phyloP scores from a whole-genome alignment of 2,797 vertebrate genomes.

The Ctenopoma kingsleyae region DNA sequence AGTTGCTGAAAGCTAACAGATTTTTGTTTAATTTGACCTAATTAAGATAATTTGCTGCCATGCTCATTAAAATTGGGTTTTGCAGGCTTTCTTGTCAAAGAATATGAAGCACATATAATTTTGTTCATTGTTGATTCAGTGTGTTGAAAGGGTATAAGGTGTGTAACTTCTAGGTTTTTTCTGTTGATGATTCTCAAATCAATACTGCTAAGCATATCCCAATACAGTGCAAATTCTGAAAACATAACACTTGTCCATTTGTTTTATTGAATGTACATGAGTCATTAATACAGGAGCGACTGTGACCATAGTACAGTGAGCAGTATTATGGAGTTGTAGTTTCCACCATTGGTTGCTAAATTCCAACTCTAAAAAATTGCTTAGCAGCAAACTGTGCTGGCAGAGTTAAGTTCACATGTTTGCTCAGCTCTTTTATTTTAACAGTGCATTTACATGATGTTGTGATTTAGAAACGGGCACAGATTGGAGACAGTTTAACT shows the following conservation, averaged over 20 bases:
- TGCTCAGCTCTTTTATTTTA: not conserved
- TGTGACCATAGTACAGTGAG: not conserved
- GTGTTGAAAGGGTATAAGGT: slow-evolving; percentile 86
- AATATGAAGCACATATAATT: slow-evolving; percentile 88
- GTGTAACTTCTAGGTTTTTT: slow-evolving; percentile 68
- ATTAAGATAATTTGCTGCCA: slow-evolving; percentile 79
- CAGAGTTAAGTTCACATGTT: not conserved
- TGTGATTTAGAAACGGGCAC: slow-evolving; percentile 20
- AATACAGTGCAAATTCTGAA: slow-evolving; percentile 83
- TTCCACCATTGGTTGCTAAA: not conserved
- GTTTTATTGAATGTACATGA: slow-evolving; percentile 72
- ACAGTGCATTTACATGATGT: not conserved
- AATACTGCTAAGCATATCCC: slow-evolving; percentile 84
- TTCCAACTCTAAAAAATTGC: not conserved
- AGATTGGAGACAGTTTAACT: slow-evolving; percentile 51
- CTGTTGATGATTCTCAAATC: slow-evolving; percentile 78
- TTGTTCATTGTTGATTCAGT: slow-evolving; percentile 90
- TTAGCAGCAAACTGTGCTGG: slow-evolving; percentile 36
- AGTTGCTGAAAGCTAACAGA: slow-evolving; percentile 62
- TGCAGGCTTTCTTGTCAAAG: slow-evolving; percentile 90
- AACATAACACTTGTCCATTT: slow-evolving; percentile 65
- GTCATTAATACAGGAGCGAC: slow-evolving; percentile 9
- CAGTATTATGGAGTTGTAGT: not conserved
- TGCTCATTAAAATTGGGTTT: slow-evolving; percentile 89
- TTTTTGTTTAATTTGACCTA: slow-evolving; percentile 88